Evolutionary conservation across 2,797 vertebrate genomes (phyloP).

Genomic region (Ispidina lecontei): DNA sequence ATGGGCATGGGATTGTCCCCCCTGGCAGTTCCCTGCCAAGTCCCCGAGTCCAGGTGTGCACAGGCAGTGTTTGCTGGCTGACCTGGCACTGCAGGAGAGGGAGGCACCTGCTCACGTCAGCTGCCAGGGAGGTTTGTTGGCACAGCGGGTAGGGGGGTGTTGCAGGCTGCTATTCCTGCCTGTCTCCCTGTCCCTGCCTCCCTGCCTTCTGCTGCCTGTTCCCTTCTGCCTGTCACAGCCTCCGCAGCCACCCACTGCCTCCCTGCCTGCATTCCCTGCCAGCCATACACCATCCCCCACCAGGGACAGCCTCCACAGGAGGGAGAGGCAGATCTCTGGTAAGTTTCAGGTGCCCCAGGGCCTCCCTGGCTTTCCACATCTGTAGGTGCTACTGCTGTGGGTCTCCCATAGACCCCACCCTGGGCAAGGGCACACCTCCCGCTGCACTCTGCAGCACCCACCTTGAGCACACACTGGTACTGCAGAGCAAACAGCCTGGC

Average conservation of each 20-base stretch:
- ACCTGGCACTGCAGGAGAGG: neutral
- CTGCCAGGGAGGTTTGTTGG: neutral
- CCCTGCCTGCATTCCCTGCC: neutral
- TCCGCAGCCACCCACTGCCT: neutral
- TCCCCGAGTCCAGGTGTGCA: accelerated
- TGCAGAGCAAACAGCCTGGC: neutral
- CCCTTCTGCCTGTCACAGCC: neutral
- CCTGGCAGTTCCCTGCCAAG: accelerated
- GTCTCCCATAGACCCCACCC: accelerated
- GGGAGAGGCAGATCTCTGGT: accelerated
- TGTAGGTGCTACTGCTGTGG: accelerated
- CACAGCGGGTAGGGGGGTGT: accelerated
- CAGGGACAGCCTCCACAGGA: neutral
- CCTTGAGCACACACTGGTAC: neutral
- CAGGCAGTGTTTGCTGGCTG: neutral
- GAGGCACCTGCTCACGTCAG: neutral
- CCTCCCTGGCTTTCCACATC: neutral
- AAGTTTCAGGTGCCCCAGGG: neutral
- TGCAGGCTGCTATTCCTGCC: neutral
- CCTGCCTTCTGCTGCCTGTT: no score
- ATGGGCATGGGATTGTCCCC: neutral
- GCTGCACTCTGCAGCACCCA: accelerated
- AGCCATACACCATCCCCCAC: accelerated
- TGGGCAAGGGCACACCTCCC: neutral
- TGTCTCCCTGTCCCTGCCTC: neutral